Percentiles rank a stretch among this genome's conserved stretches.
phyloP scores from a whole-genome alignment of 2,888 invertebrate genomes.

The Agriopis aurantiaria region DNA sequence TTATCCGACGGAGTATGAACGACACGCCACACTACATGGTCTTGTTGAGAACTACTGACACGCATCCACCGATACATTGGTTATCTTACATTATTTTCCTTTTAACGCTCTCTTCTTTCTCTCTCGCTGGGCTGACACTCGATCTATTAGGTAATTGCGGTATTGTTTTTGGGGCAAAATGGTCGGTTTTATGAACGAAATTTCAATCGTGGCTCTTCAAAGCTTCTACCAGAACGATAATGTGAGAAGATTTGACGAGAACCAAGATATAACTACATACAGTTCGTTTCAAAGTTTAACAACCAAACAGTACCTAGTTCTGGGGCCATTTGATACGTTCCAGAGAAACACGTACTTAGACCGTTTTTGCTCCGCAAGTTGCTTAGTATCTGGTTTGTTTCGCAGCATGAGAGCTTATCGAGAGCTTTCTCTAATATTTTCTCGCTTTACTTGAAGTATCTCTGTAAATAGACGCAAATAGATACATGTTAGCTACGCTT shows the following conservation, averaged over 20 bases:
- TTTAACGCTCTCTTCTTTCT: slow-evolving; percentile 41
- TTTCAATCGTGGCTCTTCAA: slow-evolving; percentile 3
- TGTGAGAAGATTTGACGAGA: slow-evolving; percentile 6
- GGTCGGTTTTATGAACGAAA: slow-evolving; percentile 18
- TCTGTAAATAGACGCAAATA: slow-evolving; percentile 50
- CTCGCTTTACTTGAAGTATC: slow-evolving; percentile 50
- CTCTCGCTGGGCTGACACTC: slow-evolving; percentile 43
- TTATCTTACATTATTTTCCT: slow-evolving; percentile 41
- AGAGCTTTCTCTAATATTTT: slow-evolving; percentile 45
- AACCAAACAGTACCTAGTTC: no score
- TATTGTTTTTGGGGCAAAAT: slow-evolving; percentile 44
- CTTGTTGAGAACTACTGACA: slow-evolving; percentile 50
- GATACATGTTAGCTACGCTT: slow-evolving; percentile 57
- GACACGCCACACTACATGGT: slow-evolving; percentile 52
- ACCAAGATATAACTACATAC: neutral
- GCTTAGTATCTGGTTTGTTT: slow-evolving; percentile 42
- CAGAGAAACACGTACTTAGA: slow-evolving; percentile 37
- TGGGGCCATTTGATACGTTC: slow-evolving; percentile 18
- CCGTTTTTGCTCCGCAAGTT: slow-evolving; percentile 44
- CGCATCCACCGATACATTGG: slow-evolving; percentile 45
- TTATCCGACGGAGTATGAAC: slow-evolving; percentile 41
- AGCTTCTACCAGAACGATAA: slow-evolving; percentile 2
- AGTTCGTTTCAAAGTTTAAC: neutral
- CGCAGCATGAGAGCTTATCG: slow-evolving; percentile 48
- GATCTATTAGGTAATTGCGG: slow-evolving; percentile 37